phyloP scores from a whole-genome alignment of 2,113 vertebrate species.

The human region GRCh38 chr7:107040001-107040500 shows the following conservation, averaged over 20 bases:
- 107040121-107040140: background rate
- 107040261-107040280: background rate
- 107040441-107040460: background rate
- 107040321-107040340: slow-evolving; percentile 35
- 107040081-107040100: slow-evolving; percentile 9
- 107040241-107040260: slow-evolving; percentile 12
- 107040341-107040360: slow-evolving; percentile 32
- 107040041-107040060: background rate
- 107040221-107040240: slow-evolving; percentile 34
- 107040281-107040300: background rate
- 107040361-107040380: background rate
- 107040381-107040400: background rate
- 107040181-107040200: slow-evolving; percentile 37
- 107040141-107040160: slow-evolving; percentile 23
- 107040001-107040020: slow-evolving; percentile 54
- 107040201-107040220: slow-evolving; percentile 39
- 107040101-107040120: slow-evolving; percentile 8
- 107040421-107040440: slow-evolving; percentile 13
- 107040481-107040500: background rate
- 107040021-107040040: slow-evolving; percentile 50
- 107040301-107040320: slow-evolving; percentile 43
- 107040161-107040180: slow-evolving; percentile 36
- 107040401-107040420: background rate
- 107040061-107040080: slow-evolving; percentile 28
- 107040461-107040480: slow-evolving; percentile 13